A percentile compares a stretch with the other conserved stretches of the same genome.
Conservation (phyloP, 1,140 invertebrate genomes). For the Scaptomyza montana region DNA sequence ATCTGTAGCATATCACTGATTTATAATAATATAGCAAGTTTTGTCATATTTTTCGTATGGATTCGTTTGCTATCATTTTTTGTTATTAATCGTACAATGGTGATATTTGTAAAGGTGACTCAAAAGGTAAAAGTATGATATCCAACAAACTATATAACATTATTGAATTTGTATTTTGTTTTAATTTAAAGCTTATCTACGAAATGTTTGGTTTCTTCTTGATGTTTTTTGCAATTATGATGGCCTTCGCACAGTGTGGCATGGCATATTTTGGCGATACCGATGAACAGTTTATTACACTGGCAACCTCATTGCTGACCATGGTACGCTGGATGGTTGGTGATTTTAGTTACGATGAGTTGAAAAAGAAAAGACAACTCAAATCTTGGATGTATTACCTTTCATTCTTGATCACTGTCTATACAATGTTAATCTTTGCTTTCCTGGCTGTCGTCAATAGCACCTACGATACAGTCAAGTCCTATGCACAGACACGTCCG, state of each 20-base stretch:
- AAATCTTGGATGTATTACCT: conserved; percentile 8
- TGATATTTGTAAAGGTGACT: not conserved
- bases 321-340: not conserved
- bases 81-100: conserved; percentile 21
- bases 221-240: not conserved
- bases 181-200: conserved; percentile 2
- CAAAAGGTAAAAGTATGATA: not conserved
- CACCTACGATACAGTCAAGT: conserved; percentile 5
- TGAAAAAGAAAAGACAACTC: not conserved
- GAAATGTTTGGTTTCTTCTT: conserved; percentile 14
- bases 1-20: not conserved
- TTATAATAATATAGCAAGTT: not conserved
- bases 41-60: conserved; percentile 13
- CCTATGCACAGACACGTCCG: too few species aligned
- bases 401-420: conserved; percentile 6
- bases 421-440: not conserved
- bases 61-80: conserved; percentile 14
- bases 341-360: not conserved
- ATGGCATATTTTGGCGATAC: conserved; percentile 1
- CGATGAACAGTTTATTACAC: not conserved
- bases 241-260: conserved; percentile 31
- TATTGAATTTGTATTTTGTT: not conserved
- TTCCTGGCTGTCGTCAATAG: conserved; percentile 15
- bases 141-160: too few species aligned
- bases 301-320: not conserved